Base-by-base conservation (phyloP, 2,888 invertebrate genomes). In the Xestia rhomboidea region DNA sequence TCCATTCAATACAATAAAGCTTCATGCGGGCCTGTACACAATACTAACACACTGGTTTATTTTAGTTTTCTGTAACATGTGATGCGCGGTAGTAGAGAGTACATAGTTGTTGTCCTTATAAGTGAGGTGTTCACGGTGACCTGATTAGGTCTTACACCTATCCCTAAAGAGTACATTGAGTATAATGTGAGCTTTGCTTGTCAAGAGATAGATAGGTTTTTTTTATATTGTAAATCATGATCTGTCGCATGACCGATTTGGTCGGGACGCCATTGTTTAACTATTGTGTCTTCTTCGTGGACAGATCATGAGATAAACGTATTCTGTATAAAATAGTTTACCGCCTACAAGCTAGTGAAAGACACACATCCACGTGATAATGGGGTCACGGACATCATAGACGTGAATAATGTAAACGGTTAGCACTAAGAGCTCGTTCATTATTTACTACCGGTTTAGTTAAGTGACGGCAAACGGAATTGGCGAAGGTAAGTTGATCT, bases 371-470 rank as follows among this genome's bases (percentile, higher is more conserved):
- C 51, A 24, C 18, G 70, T 68, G 64, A 77, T 79, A 66, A 73
- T 82, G 72, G 66, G 78, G 71, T 79, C 85, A 85, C 83, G 83
- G 77, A 86, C 83, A 76, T 81, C 85, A 73, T 78, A 34, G 34
- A 70, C 70, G 88, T 91, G 86, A 91, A 89, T 91, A 88, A 91
- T 91, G 84, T 85, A 90, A 88, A 88, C 86, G 88, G 90, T 84
- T 84, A 84, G 76, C 88, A 87, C 87, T 90, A 89, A 89, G 87
- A 89, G 88, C 88, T 84, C 41, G 8, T 51, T 81, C 85, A 90
- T 91, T 90, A 90, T 90, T 89, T 79, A 91, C 86, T 85, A 83
- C 78, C 81, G 84, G 77, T 88, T 89, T 87, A 83, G 83, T 82
- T 83, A 87, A 85, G 86, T 81, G 83, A 78, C 74, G 76, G 69